Base-by-base conservation (phyloP, 2,797 vertebrate species). In the Poeciliopsis infans region DNA sequence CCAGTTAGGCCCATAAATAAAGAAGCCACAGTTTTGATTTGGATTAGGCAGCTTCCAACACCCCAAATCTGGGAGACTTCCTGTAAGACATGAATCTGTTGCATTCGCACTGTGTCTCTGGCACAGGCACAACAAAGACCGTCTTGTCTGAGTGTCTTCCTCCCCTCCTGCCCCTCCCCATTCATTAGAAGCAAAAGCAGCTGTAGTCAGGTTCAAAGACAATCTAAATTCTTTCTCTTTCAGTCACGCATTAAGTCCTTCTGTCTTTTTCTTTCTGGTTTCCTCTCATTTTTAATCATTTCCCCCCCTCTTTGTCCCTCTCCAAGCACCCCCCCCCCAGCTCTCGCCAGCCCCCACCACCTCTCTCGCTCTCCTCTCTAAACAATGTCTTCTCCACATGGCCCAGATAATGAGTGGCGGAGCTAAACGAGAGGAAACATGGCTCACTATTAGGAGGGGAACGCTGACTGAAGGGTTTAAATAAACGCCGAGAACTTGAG, bases 371-470 rank as follows among this genome's bases (percentile, higher is more conserved):
- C 89, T 86, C 86, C 87, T 91, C 89, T 91, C 86, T 90, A 91
- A 95, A 95, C 92, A 93, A 91, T 78, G 94, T 94, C 91, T 95
- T 92, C 85, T 94, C 90, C 92, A 92, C 91, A 93, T 85, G 89
- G 93, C 89, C 90, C 73, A 86, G 91, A 94, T 94, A 95, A 95
- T 94, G 94, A 95, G 91, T 92, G 92, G 90, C 77, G 90, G 76
- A 92, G 88, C 90, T 93, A 93, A 95, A 95, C 89, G 90, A 94
- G 93, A 95, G 95, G 93, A 95, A 95, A 95, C 93, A 92, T 86
- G 80, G 91, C 91, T 93, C 89, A 93, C 94, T 94, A 95, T 95
- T 93, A 95, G 91, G 87, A 93, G 83, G 89, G 88, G 91, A 93
- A 90, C 71, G 86, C 91, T 89, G 92, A 92, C 92, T 93, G 93